Percentiles rank a stretch among this genome's conserved stretches.
These are phyloP conservation scores for Conus canariensis DNA, from an alignment of 2,888 invertebrate genomes.

Conservation along the genomic window DNA sequence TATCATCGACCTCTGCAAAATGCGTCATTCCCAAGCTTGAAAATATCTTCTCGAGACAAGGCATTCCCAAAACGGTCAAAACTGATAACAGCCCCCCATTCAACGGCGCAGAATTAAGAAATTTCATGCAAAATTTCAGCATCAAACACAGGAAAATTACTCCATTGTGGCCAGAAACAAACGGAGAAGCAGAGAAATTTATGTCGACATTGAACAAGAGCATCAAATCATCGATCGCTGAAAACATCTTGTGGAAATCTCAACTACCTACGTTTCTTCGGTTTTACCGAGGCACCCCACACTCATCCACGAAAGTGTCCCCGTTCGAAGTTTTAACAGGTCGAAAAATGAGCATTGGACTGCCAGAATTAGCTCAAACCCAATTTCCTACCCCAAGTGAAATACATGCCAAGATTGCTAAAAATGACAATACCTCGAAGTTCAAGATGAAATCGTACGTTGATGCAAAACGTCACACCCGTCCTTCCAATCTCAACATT, in stretches of 20 bases:
- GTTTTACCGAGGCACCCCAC: not conserved
- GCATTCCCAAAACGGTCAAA: not conserved
- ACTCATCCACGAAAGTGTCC: too few species aligned
- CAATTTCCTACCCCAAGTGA: not conserved
- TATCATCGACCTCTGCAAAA: conserved; percentile 47
- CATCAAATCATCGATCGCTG: not conserved
- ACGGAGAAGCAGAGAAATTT: not conserved
- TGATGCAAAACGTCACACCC: not conserved
- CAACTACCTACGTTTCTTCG: not conserved
- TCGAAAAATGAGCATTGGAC: not conserved
- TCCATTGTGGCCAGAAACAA: not conserved
- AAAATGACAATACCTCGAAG: not conserved
- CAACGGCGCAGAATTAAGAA: not conserved
- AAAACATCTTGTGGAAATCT: not conserved
- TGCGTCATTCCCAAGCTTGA: conserved; percentile 47
- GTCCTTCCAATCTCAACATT: not conserved
- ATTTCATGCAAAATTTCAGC: not conserved
- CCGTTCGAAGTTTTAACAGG: too few species aligned
- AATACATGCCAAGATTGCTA: not conserved
- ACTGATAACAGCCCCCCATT: not conserved
- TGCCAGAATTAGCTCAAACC: not conserved
- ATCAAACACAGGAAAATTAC: conserved; percentile 28
- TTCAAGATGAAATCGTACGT: not conserved
- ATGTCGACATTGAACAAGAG: not conserved
- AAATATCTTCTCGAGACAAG: not conserved